Evolutionary conservation across 1,140 invertebrate species (phyloP).

Genomic region (Cotesia vestalis): DNA sequence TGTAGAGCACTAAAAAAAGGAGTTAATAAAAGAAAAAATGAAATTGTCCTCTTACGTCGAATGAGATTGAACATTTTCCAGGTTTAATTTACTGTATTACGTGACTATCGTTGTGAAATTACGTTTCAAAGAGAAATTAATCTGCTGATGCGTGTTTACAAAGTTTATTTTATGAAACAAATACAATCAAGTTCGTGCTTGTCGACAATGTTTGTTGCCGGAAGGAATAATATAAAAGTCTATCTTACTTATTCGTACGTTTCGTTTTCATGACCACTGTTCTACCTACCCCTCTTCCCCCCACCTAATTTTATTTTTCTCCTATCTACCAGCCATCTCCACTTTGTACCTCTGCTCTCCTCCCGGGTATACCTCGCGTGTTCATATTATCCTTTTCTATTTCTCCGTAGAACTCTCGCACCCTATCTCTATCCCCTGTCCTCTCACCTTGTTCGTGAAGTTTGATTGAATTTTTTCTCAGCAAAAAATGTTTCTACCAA

Average conservation of each 20-base stretch:
- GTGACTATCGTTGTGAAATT: constrained; percentile 1
- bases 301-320: constrained; percentile 40
- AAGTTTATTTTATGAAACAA: constrained; percentile 8
- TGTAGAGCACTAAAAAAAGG: neutral
- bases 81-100: too few species aligned
- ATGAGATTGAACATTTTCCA: constrained; percentile 1
- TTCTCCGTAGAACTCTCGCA: constrained; percentile 35
- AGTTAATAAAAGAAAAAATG: neutral
- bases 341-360: constrained; percentile 22
- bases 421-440: constrained; percentile 50
- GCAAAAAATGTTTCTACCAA: constrained; percentile 67
- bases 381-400: constrained; percentile 37
- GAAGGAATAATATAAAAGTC: constrained; percentile 24
- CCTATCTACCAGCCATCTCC: constrained; percentile 35
- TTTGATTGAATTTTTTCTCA: constrained; percentile 67
- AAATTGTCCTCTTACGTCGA: neutral
- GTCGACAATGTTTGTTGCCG: constrained; percentile 17
- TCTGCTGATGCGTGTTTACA: constrained; percentile 17
- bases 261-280: constrained; percentile 38
- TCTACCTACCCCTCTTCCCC: neutral
- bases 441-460: constrained; percentile 58
- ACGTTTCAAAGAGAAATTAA: constrained; percentile 11
- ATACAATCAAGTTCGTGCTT: constrained; percentile 15
- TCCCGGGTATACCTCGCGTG: constrained; percentile 23
- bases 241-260: constrained; percentile 36